Evolutionary conservation across 2,888 invertebrate species (phyloP).

Genomic region (Athalia circularis): DNA sequence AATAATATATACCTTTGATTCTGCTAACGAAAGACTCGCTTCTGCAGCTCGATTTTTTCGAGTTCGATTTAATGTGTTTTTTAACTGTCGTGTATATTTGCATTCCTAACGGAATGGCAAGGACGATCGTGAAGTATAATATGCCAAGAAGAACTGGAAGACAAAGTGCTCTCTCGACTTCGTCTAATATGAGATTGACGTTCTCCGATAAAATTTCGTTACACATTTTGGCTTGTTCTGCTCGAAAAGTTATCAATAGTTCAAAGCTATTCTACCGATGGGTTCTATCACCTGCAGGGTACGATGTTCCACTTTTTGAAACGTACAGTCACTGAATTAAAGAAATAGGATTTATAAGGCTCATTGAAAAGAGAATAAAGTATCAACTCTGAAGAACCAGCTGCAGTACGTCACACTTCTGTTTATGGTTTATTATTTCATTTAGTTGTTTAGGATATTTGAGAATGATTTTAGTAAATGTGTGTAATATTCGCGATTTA

Average conservation of each 20-base stretch:
- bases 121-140: constrained; percentile 61
- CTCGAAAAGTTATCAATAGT: not conserved
- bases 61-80: constrained; percentile 10
- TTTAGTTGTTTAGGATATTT: too few relatives aligned
- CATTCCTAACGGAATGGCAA: constrained; percentile 28
- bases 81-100: constrained; percentile 17
- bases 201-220: constrained; percentile 62
- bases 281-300: too few relatives aligned
- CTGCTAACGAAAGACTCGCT: constrained; percentile 17
- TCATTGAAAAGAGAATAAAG: too few relatives aligned
- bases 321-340: too few relatives aligned
- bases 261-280: too few relatives aligned
- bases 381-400: too few relatives aligned
- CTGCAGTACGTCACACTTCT: too few relatives aligned
- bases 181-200: constrained; percentile 64
- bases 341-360: too few relatives aligned
- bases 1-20: constrained; percentile 31
- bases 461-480: too few relatives aligned
- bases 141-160: constrained; percentile 67
- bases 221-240: constrained; percentile 55
- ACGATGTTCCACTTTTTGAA: too few relatives aligned
- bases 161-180: constrained; percentile 64
- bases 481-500: too few relatives aligned
- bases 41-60: constrained; percentile 19
- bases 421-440: too few relatives aligned